Percentiles rank a stretch among this genome's conserved stretches.
Evolutionary conservation across 2,113 vertebrate genomes (phyloP).

Genomic region (Equus przewalskii): DNA sequence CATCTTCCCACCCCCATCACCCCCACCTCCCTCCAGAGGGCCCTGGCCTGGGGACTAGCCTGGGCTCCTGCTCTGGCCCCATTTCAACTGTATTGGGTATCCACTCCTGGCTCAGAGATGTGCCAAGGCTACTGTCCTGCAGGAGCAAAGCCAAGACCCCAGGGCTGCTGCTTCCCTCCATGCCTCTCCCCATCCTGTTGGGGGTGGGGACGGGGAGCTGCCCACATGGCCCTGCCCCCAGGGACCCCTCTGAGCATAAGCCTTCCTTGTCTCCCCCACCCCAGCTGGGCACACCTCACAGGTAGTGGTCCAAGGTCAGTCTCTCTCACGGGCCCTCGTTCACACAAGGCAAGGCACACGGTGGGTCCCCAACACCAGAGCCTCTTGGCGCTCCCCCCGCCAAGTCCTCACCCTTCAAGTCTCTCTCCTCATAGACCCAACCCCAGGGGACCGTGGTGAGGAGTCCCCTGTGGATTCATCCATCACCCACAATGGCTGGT

Average conservation of each 20-base stretch:
- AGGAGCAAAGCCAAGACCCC: neutral
- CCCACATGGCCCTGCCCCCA: neutral
- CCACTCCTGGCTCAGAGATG: neutral
- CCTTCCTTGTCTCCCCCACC: no score
- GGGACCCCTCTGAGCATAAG: neutral
- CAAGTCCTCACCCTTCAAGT: neutral
- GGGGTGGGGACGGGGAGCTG: no score
- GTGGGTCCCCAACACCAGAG: neutral
- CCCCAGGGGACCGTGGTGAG: neutral
- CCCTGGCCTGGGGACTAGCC: neutral
- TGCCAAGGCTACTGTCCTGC: neutral
- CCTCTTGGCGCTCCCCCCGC: neutral
- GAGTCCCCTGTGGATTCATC: neutral
- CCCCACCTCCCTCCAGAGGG: neutral
- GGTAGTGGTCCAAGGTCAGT: neutral
- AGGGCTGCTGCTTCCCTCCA: neutral
- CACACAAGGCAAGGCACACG: neutral
- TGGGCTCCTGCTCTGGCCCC: neutral
- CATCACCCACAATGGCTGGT: neutral
- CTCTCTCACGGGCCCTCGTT: neutral
- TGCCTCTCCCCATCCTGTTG: no score
- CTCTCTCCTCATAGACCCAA: neutral
- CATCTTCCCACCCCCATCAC: no score
- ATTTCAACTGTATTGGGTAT: neutral
- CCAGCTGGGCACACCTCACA: neutral